Percentiles rank a stretch among this genome's conserved stretches.
Evolutionary conservation across 2,797 vertebrate species (phyloP).

Genomic region (Heterohyrax brucei): DNA sequence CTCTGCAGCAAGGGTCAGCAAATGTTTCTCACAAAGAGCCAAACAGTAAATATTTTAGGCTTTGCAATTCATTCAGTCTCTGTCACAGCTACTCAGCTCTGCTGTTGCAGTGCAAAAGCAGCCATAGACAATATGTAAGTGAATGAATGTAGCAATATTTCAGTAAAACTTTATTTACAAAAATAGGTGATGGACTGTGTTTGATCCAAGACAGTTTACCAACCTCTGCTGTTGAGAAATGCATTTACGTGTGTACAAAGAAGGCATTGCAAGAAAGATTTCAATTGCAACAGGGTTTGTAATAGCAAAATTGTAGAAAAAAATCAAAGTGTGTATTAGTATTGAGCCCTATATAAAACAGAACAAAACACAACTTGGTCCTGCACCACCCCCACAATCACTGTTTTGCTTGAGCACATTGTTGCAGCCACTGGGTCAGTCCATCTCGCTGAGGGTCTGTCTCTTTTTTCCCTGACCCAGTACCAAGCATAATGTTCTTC

Average conservation of each 20-base stretch:
- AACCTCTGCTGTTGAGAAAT: not conserved
- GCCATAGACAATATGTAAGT: not conserved
- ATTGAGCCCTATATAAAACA: too few species aligned
- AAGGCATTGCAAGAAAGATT: conserved; percentile 17
- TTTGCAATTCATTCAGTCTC: not conserved
- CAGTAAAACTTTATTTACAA: not conserved
- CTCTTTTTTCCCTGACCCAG: too few species aligned
- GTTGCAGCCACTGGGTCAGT: too few species aligned
- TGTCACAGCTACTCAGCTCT: not conserved
- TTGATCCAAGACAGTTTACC: conserved; percentile 8
- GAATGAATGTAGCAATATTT: not conserved
- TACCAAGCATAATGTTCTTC: too few species aligned
- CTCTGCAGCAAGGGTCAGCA: not conserved
- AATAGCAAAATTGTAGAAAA: conserved; percentile 41
- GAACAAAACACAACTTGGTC: too few species aligned
- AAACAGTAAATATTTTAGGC: conserved; percentile 21
- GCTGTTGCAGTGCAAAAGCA: not conserved
- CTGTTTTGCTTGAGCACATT: too few species aligned
- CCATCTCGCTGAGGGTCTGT: too few species aligned
- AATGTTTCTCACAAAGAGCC: not conserved
- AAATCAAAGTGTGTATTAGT: not conserved
- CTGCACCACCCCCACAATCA: too few species aligned
- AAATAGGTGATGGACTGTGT: not conserved
- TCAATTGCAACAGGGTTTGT: not conserved
- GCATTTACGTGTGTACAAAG: not conserved